Conservation (phyloP, 2,888 invertebrate species). For the Dyspetes luteomarginatus region DNA sequence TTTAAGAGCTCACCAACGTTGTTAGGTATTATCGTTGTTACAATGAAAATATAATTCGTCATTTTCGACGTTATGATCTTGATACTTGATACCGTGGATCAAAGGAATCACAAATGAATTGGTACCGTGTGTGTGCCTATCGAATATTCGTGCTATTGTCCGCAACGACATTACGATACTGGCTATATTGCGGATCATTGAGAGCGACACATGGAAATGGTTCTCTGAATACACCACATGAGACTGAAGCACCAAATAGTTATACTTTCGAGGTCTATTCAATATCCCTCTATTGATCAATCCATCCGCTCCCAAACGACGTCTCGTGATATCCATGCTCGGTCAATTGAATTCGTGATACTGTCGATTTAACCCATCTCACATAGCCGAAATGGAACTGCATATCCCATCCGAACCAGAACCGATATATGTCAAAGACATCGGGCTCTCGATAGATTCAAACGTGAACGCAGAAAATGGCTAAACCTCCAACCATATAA, state of each 20-base stretch:
- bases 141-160: slow-evolving; percentile 19
- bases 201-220: slow-evolving; percentile 33
- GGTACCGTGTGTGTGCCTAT: not conserved
- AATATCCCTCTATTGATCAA: slow-evolving; percentile 37
- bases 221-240: slow-evolving; percentile 16
- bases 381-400: not conserved
- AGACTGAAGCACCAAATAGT: slow-evolving; percentile 20
- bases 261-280: slow-evolving; percentile 34
- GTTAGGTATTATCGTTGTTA: not conserved
- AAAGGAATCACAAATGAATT: not conserved
- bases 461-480: not conserved
- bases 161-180: slow-evolving; percentile 23
- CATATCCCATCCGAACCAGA: not conserved
- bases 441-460: not conserved
- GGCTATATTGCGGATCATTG: slow-evolving; percentile 38
- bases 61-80: not conserved
- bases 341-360: slow-evolving; percentile 50
- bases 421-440: not conserved
- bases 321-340: slow-evolving; percentile 35
- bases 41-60: not conserved
- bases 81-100: not conserved
- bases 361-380: slow-evolving; percentile 31
- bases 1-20: too few species aligned
- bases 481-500: slow-evolving; percentile 6
- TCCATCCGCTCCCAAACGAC: slow-evolving; percentile 5